phyloP scores from a whole-genome alignment of 2,888 invertebrate species.

The Caenorhabditis afra region DNA sequence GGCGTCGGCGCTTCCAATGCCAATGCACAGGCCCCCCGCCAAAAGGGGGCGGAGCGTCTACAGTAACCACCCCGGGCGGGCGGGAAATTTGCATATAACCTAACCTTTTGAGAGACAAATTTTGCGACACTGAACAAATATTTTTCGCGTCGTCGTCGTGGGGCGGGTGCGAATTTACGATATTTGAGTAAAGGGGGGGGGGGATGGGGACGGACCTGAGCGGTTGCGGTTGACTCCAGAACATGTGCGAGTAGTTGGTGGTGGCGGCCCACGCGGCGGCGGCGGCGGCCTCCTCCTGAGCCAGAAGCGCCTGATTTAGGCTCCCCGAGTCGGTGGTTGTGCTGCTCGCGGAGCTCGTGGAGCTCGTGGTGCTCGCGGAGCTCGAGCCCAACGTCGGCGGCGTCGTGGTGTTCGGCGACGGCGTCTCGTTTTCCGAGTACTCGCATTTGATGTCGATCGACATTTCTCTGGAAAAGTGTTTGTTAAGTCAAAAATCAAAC shows the following conservation, averaged over 20 bases:
- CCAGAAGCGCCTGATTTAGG: no score
- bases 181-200: no score
- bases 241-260: no score
- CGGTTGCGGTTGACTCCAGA: no score
- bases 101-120: slow-evolving; percentile 9
- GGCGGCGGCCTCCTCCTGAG: no score
- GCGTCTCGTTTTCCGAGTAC: slow-evolving; percentile 54
- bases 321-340: no score
- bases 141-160: slow-evolving; percentile 12
- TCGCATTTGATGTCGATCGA: slow-evolving; percentile 46
- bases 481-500: no score
- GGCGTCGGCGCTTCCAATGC: slow-evolving; percentile 35
- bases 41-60: slow-evolving; percentile 31
- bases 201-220: no score
- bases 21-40: background rate
- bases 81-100: slow-evolving; percentile 55
- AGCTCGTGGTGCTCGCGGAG: no score
- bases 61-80: slow-evolving; percentile 34
- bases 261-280: no score
- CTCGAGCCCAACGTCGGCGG: no score
- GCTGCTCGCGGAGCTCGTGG: no score
- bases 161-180: background rate
- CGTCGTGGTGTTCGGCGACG: slow-evolving; percentile 14
- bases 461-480: slow-evolving; percentile 15
- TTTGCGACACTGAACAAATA: slow-evolving; percentile 34